Evolutionary conservation across 1,140 invertebrate genomes (phyloP), one percentile per base, ranked within the genome.

Genomic region (Latrodectus geometricus): DNA sequence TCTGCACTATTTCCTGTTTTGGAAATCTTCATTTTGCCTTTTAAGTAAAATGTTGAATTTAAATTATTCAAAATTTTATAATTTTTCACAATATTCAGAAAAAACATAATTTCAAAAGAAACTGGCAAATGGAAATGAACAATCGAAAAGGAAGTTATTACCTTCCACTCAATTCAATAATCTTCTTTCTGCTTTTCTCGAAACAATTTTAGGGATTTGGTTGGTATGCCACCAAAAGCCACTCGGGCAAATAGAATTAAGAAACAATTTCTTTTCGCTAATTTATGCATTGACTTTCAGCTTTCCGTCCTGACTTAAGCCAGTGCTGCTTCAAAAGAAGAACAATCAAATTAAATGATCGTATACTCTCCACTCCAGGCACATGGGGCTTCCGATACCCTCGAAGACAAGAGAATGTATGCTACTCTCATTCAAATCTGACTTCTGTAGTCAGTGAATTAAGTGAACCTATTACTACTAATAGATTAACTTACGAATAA

Each of bases 401-500:
- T 61, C 17, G 54, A 21, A 78, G 56, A 66, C 8, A 35, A 9
- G 23, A 17, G 17, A 14, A 65, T n/a, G 12, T 48, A 65, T 49
- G n/a, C 21, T 54, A 9, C 21, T 14, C 8, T 4, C 76, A 78
- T 78, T 78, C 56, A 66, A 78, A 78, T 78, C 12, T 56, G 54
- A 66, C 56, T 78, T n/a, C 56, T 66, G 76, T 11, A 66, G 56
- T 66, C 76, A 20, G 14, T 68, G 23, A 78, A 78, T 78, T 78
- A 78, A 78, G 76, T 49, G 23, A 15, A n/a, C 76, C 76, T 50
- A 78, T 78, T 78, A 68, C 76, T 21, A 68, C 68, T 80, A 80
- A 80, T 80, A 80, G 78, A 80, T 70, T 80, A 80, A 80, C 78
- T 70, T 80, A 80, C 70, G 70, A 80, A 80, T 80, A 80, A 80